Evolutionary conservation across 1,140 invertebrate species (phyloP), one percentile per base, ranked within the genome.

Genomic region (Olivierus martensii): DNA sequence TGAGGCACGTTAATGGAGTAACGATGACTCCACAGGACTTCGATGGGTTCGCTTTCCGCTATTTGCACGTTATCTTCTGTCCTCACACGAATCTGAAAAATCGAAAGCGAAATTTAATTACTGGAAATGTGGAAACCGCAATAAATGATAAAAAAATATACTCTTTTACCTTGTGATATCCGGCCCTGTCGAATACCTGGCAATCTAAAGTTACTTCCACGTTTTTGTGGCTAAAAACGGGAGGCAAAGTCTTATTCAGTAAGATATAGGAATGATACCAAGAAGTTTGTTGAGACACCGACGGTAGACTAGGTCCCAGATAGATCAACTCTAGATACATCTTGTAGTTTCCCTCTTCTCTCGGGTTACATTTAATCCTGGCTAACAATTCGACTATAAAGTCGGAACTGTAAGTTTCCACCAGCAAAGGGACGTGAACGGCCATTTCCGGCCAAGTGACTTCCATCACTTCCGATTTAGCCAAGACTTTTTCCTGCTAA

Each of bases 361-460:
- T 47, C 17, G 57, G 57, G 7, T 51, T 49, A 34, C 59, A 60
- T 12, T 49, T 36, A 14, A 53, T 12, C 9, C 28, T 18, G 11
- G 45, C 28, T 14, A 53, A 22, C 11, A 58, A 15, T 9, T 52
- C 43, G 35, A 60, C 57, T 15, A 50, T 46, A 12, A 58, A 57
- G 45, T 60, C 49, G 15, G 57, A 58, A 37, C 47, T 56, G 45
- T 60, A 55, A 2, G 59, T 59, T 49, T 60, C 59, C 37, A 60
- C 56, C 41, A 58, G 42, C n/a, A 55, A 53, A 48, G 59, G 59
- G 9, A 60, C 59, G 48, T 60, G 59, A 22, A 60, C 50, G 3
- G 43, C 47, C n/a, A 59, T 56, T 39, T 39, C 28, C 2, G 59
- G 59, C 59, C 59, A 60, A 11, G 19, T 36, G 36, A 59, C 53